Conservation (phyloP, 2,888 invertebrate species). For the Nymphalis urticae region DNA sequence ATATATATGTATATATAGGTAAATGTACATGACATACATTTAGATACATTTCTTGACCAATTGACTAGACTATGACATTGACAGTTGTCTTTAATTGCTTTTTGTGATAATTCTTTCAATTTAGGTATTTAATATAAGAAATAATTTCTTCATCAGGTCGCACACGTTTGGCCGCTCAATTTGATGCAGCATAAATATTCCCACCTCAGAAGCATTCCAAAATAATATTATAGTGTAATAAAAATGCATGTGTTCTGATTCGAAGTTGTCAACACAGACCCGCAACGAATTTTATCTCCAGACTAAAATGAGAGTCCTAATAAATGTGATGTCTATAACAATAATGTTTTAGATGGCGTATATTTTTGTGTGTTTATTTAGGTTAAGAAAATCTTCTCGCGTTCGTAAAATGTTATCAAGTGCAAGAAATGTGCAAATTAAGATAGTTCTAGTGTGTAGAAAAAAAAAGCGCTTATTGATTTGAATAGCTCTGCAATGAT, state of each 20-base stretch:
- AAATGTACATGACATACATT: too few species aligned
- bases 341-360: constrained; percentile 78
- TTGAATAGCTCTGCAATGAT: not conserved
- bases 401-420: constrained; percentile 74
- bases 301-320: constrained; percentile 74
- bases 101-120: too few species aligned
- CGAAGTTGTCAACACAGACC: constrained; percentile 59
- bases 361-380: constrained; percentile 80
- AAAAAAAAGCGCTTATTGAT: not conserved
- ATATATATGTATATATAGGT: too few species aligned
- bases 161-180: constrained; percentile 73
- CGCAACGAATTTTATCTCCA: constrained; percentile 77
- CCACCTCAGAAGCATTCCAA: constrained; percentile 64
- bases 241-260: constrained; percentile 53
- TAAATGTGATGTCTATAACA: constrained; percentile 79
- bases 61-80: too few species aligned
- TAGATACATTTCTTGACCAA: too few species aligned
- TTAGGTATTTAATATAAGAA: too few species aligned
- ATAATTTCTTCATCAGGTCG: constrained; percentile 57
- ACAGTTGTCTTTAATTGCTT: too few species aligned
- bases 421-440: constrained; percentile 13
- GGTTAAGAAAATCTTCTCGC: constrained; percentile 63
- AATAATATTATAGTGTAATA: constrained; percentile 5
- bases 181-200: constrained; percentile 63
- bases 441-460: not conserved